These are phyloP conservation scores for Liposcelis brunnea DNA, from an alignment of 2,888 invertebrate genomes.

Conservation along the genomic window DNA sequence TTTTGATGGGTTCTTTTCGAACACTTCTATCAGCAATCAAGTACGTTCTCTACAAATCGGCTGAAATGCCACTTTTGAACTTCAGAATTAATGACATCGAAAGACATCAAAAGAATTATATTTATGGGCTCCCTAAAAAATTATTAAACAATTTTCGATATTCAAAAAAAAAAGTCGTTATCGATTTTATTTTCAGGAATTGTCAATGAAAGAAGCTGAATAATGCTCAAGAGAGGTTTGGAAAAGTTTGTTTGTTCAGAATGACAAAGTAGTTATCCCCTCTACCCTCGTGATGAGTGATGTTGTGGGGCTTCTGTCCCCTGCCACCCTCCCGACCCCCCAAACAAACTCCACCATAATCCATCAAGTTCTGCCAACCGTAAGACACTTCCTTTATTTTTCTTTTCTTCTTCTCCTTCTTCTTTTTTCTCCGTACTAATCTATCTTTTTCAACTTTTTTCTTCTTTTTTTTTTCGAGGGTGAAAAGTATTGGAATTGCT, in stretches of 20 bases:
- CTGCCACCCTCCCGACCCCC: neutral
- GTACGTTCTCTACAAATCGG: no score
- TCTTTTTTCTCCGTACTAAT: constrained; percentile 13
- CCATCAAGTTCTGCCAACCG: constrained; percentile 10
- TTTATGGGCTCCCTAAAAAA: no score
- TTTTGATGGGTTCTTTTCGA: neutral
- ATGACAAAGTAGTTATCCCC: neutral
- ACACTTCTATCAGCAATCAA: no score
- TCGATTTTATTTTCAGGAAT: neutral
- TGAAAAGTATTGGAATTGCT: constrained; percentile 8
- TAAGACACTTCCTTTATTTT: constrained; percentile 14
- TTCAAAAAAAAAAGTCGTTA: constrained; percentile 10
- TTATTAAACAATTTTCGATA: no score
- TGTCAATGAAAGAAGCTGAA: neutral
- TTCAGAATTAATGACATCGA: no score
- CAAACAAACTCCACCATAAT: constrained; percentile 8
- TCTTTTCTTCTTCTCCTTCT: constrained; percentile 15
- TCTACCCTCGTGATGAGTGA: constrained; percentile 8
- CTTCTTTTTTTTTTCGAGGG: constrained; percentile 4
- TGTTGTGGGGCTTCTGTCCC: constrained; percentile 6
- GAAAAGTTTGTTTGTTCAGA: no score
- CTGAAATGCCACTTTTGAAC: no score
- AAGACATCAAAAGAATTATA: no score
- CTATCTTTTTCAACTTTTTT: constrained; percentile 10
- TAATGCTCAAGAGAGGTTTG: no score